phyloP scores from a whole-genome alignment of 2,113 vertebrate genomes.

The Trematocara zebra region DNA sequence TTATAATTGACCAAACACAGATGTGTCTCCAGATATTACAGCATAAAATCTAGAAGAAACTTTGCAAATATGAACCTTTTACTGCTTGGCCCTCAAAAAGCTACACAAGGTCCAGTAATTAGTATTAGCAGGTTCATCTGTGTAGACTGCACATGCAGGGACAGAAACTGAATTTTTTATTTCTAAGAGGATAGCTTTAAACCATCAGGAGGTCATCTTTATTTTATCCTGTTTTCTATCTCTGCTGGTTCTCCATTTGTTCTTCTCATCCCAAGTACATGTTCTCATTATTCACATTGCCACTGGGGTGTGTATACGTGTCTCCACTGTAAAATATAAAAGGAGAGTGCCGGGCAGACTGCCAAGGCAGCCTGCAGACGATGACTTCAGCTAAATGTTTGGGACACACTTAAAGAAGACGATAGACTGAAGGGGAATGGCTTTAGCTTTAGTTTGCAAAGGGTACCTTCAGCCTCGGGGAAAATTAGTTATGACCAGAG shows the following conservation, averaged over 20 bases:
- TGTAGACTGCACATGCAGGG: not conserved
- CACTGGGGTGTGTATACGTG: conserved; percentile 27
- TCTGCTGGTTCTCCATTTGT: conserved; percentile 25
- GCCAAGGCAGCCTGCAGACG: conserved; percentile 35
- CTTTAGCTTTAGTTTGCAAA: not conserved
- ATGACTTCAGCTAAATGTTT: conserved; percentile 30
- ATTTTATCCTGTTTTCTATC: conserved; percentile 39
- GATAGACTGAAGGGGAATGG: not conserved
- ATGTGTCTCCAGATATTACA: not conserved
- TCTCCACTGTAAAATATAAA: conserved; percentile 37
- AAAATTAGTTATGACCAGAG: not conserved
- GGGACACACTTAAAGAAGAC: conserved; percentile 18
- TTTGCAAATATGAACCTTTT: not conserved
- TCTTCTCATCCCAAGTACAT: conserved; percentile 40
- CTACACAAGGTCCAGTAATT: not conserved
- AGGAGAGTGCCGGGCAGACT: conserved; percentile 1
- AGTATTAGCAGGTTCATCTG: not conserved
- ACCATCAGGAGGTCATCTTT: conserved; percentile 31
- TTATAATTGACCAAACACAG: not conserved
- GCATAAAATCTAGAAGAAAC: not conserved
- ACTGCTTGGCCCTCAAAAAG: not conserved
- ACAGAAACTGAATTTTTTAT: not conserved
- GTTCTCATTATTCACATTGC: conserved; percentile 53
- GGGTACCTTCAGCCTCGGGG: not conserved
- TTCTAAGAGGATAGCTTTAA: not conserved